These are phyloP conservation scores for Actinostola sp. DNA, from an alignment of 92 coral and sea anemone genomes.

Conservation along the genomic window DNA sequence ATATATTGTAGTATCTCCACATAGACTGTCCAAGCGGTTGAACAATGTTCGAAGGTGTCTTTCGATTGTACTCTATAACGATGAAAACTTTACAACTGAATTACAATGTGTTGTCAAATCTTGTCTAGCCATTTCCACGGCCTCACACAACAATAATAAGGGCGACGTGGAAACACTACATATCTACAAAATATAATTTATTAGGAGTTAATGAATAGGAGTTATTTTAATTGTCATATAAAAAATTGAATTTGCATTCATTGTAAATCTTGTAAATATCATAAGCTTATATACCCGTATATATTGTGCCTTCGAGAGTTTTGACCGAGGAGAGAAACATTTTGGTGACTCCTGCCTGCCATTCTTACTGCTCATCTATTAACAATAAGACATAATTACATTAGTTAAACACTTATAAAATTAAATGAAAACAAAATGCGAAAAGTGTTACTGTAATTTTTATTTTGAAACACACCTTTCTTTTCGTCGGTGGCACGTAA, in stretches of 20 bases:
- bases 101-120: background rate
- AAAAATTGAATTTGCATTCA: background rate
- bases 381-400: background rate
- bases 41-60: conserved; percentile 11
- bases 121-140: conserved; percentile 5
- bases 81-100: background rate
- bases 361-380: too few relatives aligned
- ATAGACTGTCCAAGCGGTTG: conserved; percentile 15
- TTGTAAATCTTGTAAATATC: too few relatives aligned
- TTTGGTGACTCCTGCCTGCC: too few relatives aligned
- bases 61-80: conserved; percentile 1
- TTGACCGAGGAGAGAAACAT: too few relatives aligned
- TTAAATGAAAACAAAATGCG: background rate
- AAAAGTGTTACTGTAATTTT: background rate
- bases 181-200: conserved; percentile 3
- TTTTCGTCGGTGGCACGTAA: conserved; percentile 22
- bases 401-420: conserved; percentile 3
- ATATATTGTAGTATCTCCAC: conserved; percentile 9
- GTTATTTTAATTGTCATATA: background rate
- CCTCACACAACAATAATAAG: conserved; percentile 21
- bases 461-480: conserved; percentile 1
- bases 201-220: background rate
- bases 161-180: conserved; percentile 17
- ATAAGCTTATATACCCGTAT: too few relatives aligned
- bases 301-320: too few relatives aligned